Base-by-base conservation (phyloP, 2,113 vertebrate genomes). In the Zosterops hypoxanthus region DNA sequence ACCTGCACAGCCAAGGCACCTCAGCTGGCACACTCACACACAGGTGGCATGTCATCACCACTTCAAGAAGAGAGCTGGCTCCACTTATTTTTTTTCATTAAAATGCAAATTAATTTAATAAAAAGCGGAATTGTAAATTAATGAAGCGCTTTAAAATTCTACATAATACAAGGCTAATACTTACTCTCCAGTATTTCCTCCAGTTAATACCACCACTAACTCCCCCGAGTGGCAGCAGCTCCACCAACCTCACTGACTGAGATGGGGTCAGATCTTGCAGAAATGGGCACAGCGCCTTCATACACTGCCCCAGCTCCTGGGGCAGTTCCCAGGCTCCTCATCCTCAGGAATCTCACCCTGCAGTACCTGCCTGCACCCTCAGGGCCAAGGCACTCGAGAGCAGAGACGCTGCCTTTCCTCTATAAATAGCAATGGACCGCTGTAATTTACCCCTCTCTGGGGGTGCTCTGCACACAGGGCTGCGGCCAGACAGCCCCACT, bases 71-170 rank as follows among this genome's bases (percentile, higher is more conserved):
- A 86, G 93, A 96, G 86, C 91, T 72, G 68, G 52, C 91, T 70
- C 90, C 81, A 86, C 94, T 96, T 96, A 82, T 73, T 91, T 96
- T 96, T 96, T 97, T 96, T 90, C 94, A 98, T 97, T 98, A 97
- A 98, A 97, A 97, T 97, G 96, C 93, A 97, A 98, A 96, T 98
- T 97, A 97, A 97, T 97, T 97, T 97, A 97, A 97, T 97, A 98
- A 98, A 97, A 97, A 91, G 73, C 90, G 59, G 94, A 94, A 97
- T 82, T 94, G 94, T 97, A 97, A 97, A 97, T 97, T 97, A 97
- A 97, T 92, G 95, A 98, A 94, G 71, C 78, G 91, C 94, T 96
- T 90, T 46, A 94, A 96, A 95, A 92, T 96, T 96, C 94, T 69
- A 79, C 87, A 94, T 94, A 96, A 90, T 64, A 83, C 77, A 86